A percentile compares a stretch with the other conserved stretches of the same genome.
Conservation (phyloP, 1,140 invertebrate genomes). For the Lepidurus apus region DNA sequence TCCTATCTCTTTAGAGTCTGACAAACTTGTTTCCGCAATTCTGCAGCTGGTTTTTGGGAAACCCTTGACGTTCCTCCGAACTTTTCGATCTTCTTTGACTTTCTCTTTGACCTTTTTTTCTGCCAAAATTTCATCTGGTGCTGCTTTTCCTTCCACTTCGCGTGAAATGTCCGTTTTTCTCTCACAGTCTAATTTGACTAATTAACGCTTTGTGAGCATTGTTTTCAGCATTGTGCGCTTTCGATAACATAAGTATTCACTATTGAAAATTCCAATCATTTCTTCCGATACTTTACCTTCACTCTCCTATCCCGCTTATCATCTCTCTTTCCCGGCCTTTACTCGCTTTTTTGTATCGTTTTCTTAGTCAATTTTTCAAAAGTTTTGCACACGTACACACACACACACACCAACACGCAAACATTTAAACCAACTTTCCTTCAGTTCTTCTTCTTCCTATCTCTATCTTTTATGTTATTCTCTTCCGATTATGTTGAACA, state of each 20-base stretch:
- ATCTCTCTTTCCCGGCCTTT: background rate
- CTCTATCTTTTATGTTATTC: constrained; percentile 22
- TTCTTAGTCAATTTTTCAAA: too few relatives aligned
- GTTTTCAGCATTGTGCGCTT: too few relatives aligned
- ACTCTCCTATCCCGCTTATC: too few relatives aligned
- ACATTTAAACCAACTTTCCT: background rate
- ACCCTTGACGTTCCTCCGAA: background rate
- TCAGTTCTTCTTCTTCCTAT: constrained; percentile 27
- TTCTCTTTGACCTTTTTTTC: background rate
- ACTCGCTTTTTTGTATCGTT: background rate
- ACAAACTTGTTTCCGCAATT: background rate
- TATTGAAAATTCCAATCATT: too few relatives aligned
- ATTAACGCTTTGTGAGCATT: background rate
- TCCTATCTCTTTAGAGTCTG: background rate
- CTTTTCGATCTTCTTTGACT: background rate
- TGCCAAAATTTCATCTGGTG: constrained; percentile 10
- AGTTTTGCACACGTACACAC: background rate
- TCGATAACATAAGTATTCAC: too few relatives aligned
- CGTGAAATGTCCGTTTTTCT: background rate
- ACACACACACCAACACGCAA: background rate
- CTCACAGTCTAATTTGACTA: background rate
- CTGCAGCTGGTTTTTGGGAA: background rate
- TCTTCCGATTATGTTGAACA: constrained; percentile 24
- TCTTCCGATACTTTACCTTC: too few relatives aligned
- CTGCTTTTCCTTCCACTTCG: constrained; percentile 13